Conservation (phyloP, 2,888 invertebrate species). For the Bimastos eiseni region DNA sequence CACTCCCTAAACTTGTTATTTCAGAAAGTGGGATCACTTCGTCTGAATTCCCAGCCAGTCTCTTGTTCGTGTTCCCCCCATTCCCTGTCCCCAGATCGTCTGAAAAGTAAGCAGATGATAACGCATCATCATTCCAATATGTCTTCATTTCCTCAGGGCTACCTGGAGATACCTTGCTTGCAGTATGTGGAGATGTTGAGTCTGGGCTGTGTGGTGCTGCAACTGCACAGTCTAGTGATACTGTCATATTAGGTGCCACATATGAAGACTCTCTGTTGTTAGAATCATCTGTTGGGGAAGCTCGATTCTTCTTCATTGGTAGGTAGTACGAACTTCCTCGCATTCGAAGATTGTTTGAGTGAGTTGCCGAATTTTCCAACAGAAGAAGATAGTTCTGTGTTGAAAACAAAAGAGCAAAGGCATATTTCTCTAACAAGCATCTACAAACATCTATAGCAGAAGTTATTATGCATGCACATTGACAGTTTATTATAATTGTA, state of each 20-base stretch:
- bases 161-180: too few species aligned
- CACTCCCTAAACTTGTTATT: background rate
- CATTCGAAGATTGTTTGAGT: background rate
- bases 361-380: background rate
- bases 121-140: background rate
- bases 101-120: background rate
- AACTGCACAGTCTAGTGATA: background rate
- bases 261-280: background rate
- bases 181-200: too few species aligned
- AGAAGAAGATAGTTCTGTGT: constrained; percentile 10
- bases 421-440: background rate
- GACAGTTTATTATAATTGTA: background rate
- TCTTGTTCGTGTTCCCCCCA: background rate
- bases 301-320: constrained; percentile 6
- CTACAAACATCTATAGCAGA: background rate
- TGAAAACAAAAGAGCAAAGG: background rate
- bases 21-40: background rate
- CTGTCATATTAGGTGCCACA: background rate
- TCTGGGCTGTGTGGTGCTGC: background rate
- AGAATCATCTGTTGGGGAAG: background rate
- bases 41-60: background rate
- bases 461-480: background rate
- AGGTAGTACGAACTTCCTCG: background rate
- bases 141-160: background rate
- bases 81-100: background rate